Conservation (phyloP, 1,140 invertebrate species). For the Drosophila nasuta region DNA sequence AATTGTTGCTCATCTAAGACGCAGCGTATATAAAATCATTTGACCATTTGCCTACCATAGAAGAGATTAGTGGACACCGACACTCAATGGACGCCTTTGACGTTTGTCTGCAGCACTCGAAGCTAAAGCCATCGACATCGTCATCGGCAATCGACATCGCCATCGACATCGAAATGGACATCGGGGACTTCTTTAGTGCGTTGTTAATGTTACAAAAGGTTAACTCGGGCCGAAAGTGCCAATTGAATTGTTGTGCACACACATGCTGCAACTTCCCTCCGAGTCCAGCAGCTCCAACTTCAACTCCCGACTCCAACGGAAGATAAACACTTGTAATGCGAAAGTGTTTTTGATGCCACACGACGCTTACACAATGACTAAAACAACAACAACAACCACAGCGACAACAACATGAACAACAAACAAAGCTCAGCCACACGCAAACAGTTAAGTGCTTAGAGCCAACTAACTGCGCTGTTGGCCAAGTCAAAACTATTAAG, state of each 20-base stretch:
- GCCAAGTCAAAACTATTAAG: neutral
- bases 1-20: slow-evolving; percentile 64
- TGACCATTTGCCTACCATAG: slow-evolving; percentile 53
- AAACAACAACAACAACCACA: slow-evolving; percentile 50
- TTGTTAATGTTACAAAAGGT: slow-evolving; percentile 55
- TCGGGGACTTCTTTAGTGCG: slow-evolving; percentile 31
- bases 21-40: slow-evolving; percentile 62
- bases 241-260: slow-evolving; percentile 62
- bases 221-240: slow-evolving; percentile 71
- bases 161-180: slow-evolving; percentile 8
- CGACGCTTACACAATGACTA: slow-evolving; percentile 68
- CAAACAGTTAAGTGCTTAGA: slow-evolving; percentile 65
- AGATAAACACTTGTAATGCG: slow-evolving; percentile 81
- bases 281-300: slow-evolving; percentile 29
- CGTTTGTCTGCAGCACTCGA: slow-evolving; percentile 18
- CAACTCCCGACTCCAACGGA: slow-evolving; percentile 46
- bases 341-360: slow-evolving; percentile 70
- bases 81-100: slow-evolving; percentile 53
- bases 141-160: slow-evolving; percentile 1
- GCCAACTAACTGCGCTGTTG: slow-evolving; percentile 39
- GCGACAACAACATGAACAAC: slow-evolving; percentile 44
- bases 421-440: slow-evolving; percentile 49
- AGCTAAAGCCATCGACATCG: neutral
- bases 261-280: slow-evolving; percentile 9
- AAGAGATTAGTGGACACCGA: slow-evolving; percentile 49